Evolutionary conservation across 2,888 invertebrate species (phyloP).

Genomic region (Conops quadrifasciatus): DNA sequence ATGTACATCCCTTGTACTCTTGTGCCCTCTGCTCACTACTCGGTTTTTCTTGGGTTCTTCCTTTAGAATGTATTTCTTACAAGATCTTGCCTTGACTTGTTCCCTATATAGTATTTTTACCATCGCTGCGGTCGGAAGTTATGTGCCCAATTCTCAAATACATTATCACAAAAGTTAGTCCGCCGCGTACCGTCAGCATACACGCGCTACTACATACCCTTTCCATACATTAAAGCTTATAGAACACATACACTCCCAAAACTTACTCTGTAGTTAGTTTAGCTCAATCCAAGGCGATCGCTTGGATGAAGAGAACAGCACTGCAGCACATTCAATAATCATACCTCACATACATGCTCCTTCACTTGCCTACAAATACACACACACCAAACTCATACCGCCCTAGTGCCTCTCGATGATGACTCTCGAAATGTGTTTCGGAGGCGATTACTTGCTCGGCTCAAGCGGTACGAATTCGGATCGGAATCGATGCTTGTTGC

Average conservation of each 20-base stretch:
- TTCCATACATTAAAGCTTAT: neutral
- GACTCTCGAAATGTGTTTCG: neutral
- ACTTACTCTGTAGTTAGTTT: too few species aligned
- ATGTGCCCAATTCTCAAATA: slow-evolving; percentile 50
- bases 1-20: slow-evolving; percentile 37
- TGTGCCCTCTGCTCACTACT: slow-evolving; percentile 9
- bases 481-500: slow-evolving; percentile 47
- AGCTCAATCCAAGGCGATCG: too few species aligned
- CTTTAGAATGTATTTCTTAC: slow-evolving; percentile 27
- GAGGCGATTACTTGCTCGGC: neutral
- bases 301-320: too few species aligned
- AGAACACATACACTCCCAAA: neutral
- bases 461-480: slow-evolving; percentile 13
- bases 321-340: neutral
- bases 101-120: slow-evolving; percentile 32
- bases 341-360: neutral
- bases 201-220: slow-evolving; percentile 14
- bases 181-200: neutral
- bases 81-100: slow-evolving; percentile 46
- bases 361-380: slow-evolving; percentile 15
- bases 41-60: neutral
- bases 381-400: slow-evolving; percentile 2
- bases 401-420: neutral
- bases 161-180: slow-evolving; percentile 46
- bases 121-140: slow-evolving; percentile 50